Evolutionary conservation across 1,140 invertebrate species (phyloP).

Genomic region (Caenorhabditis inopinata): DNA sequence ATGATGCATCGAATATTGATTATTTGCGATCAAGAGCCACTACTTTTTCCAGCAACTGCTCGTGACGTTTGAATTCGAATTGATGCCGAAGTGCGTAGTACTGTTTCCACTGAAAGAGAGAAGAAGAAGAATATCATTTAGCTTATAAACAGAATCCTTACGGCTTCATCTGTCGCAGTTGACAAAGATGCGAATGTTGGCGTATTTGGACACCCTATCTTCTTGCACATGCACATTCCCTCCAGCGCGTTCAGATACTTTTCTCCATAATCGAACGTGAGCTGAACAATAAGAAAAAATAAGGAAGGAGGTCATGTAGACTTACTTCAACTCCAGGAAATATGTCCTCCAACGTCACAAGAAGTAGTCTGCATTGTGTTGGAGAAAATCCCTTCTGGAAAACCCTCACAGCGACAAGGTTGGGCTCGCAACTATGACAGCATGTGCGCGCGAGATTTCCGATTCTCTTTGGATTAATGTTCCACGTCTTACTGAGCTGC

Average conservation of each 20-base stretch:
- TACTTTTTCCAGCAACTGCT: not conserved
- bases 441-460: not conserved
- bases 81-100: not conserved
- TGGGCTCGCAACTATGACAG: not conserved
- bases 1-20: too few relatives aligned
- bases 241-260: not conserved
- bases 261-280: not conserved
- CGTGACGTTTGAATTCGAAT: not conserved
- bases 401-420: not conserved
- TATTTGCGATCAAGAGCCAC: too few relatives aligned
- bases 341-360: not conserved
- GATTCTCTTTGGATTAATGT: not conserved
- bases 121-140: too few relatives aligned
- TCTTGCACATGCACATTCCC: not conserved
- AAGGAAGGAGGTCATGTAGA: not conserved
- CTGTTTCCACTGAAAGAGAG: not conserved
- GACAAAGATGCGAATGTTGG: not conserved
- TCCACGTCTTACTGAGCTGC: not conserved
- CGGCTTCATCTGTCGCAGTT: not conserved
- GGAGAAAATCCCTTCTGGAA: not conserved
- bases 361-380: not conserved
- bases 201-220: not conserved
- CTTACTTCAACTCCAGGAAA: constrained; percentile 1
- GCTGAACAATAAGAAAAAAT: not conserved
- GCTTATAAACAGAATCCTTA: too few relatives aligned